Evolutionary conservation across 2,113 vertebrate species (phyloP), one percentile per base, ranked within the genome.

Genomic region (Notothenia coriiceps): DNA sequence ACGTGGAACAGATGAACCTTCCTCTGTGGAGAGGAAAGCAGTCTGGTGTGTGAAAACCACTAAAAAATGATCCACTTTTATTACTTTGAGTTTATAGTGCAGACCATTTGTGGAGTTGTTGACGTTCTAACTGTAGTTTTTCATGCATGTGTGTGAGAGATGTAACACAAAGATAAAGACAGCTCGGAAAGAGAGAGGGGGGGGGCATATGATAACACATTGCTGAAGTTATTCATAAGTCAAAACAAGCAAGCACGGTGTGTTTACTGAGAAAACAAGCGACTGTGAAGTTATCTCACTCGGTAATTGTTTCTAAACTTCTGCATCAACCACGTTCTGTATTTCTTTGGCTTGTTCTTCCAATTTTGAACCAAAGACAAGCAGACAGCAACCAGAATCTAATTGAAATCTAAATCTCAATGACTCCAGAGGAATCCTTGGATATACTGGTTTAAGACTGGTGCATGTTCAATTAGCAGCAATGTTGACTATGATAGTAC

Each of bases 241-340:
- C 79, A 14, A 83, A 86, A 79, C 82, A 79, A 18, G 68, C 63
- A 25, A 62, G 60, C 12, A 9, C 15, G 2, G 59, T 77, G 20
- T 78, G 90, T 88, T 90, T 84, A 13, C 33, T 87, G 47, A 87
- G 83, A 89, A 90, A 90, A 84, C 80, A 86, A 57, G 11, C 68
- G 22, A 8, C 67, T 25, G 55, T 66, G 67, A 67, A 14, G 79
- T 56, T 61, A 52, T 13, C 81, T 56, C 13, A n/a, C 7, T 17
- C 46, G 46, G 46, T 72, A 43, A 82, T 64, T 61, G 6, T 70
- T 68, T 73, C 13, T 40, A 61, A 82, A 52, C 33, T n/a, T 70
- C 46, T 56, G 47, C 40, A 61, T 33, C 52, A 29, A 46, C 35
- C 35, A 60, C 43, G 0, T 46, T 46, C 0, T 17, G 64, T 61